Evolutionary conservation across 2,113 vertebrate genomes (phyloP).

Genomic region (Himantopus leucocephalus): DNA sequence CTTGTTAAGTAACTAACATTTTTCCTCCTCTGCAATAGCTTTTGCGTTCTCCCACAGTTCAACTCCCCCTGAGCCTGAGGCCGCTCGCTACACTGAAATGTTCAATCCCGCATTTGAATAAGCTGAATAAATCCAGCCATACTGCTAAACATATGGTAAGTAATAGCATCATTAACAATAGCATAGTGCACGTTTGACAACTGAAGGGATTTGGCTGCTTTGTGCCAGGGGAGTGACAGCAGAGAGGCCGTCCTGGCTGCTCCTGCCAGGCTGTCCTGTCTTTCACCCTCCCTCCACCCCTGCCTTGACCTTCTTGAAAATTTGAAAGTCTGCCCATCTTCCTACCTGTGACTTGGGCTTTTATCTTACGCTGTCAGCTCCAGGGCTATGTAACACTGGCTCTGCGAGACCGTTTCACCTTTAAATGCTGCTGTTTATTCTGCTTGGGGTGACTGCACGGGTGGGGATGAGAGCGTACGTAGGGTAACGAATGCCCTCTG

Average conservation of each 20-base stretch:
- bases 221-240: constrained; percentile 23
- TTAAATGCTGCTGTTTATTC: not conserved
- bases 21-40: constrained; percentile 25
- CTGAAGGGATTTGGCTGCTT: constrained; percentile 52
- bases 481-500: not conserved
- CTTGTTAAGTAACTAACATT: constrained; percentile 48
- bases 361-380: not conserved
- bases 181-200: constrained; percentile 45
- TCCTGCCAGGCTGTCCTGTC: not conserved
- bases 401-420: not conserved
- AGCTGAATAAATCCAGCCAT: constrained; percentile 51
- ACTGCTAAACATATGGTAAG: constrained; percentile 63
- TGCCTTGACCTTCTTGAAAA: not conserved
- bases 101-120: constrained; percentile 28
- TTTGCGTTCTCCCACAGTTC: constrained; percentile 17
- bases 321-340: constrained; percentile 18
- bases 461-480: not conserved
- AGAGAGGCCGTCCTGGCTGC: not conserved
- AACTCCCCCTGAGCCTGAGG: not conserved
- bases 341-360: not conserved
- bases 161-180: constrained; percentile 67
- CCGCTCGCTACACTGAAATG: not conserved
- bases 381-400: accelerated
- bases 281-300: not conserved
- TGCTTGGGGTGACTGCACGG: not conserved